Evolutionary conservation across 2,888 invertebrate species (phyloP).

Genomic region (Drosophila stalkeri): DNA sequence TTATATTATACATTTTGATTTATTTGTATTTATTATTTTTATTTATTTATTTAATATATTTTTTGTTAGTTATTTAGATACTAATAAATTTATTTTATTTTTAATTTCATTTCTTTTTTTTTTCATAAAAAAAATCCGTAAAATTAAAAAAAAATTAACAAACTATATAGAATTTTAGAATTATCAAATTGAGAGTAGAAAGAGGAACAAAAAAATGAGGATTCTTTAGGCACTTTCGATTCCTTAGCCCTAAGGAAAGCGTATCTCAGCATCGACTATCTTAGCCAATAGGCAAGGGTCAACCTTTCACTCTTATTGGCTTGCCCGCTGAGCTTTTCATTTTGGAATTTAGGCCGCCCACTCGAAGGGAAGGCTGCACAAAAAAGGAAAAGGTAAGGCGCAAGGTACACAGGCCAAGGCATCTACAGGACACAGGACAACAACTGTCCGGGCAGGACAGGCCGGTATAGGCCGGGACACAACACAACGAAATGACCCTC

Average conservation of each 20-base stretch:
- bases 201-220: too few relatives aligned
- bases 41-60: too few relatives aligned
- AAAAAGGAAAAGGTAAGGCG: slow-evolving; percentile 15
- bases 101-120: too few relatives aligned
- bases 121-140: too few relatives aligned
- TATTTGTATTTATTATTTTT: too few relatives aligned
- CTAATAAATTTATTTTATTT: too few relatives aligned
- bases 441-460: slow-evolving; percentile 10
- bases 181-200: too few relatives aligned
- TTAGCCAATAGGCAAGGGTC: not conserved
- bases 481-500: slow-evolving; percentile 50
- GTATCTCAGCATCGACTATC: slow-evolving; percentile 15
- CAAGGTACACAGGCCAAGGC: not conserved
- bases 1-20: too few relatives aligned
- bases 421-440: not conserved
- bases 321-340: slow-evolving; percentile 42
- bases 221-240: too few relatives aligned
- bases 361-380: slow-evolving; percentile 11
- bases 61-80: too few relatives aligned
- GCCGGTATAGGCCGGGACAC: not conserved
- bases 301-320: slow-evolving; percentile 41
- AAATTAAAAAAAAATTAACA: too few relatives aligned
- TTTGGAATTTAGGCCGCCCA: slow-evolving; percentile 29
- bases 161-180: too few relatives aligned
- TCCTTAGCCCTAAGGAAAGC: not conserved